A percentile compares a stretch with the other conserved stretches of the same genome.
phyloP scores from a whole-genome alignment of 2,113 vertebrate genomes.

The Grantiella picta region DNA sequence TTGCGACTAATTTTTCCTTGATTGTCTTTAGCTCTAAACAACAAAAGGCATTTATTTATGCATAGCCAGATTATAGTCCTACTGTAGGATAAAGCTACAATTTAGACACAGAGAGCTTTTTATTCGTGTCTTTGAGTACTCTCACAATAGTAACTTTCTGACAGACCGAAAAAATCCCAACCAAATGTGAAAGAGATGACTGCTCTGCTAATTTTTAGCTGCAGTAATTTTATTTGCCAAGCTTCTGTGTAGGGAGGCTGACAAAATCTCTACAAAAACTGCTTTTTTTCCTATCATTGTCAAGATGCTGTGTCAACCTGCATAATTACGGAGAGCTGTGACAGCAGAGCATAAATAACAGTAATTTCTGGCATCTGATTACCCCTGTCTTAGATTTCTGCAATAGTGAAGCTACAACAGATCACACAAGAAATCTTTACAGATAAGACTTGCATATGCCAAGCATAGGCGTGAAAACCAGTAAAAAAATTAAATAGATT shows the following conservation, averaged over 20 bases:
- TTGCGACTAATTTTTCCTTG: not conserved
- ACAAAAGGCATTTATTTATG: not conserved
- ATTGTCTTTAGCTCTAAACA: not conserved
- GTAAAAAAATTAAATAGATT: not conserved
- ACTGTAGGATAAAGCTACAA: not conserved
- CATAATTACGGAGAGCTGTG: slow-evolving; percentile 33
- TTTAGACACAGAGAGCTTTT: not conserved
- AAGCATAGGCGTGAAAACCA: not conserved
- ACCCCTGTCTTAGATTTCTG: not conserved
- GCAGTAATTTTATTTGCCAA: not conserved
- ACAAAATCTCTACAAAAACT: not conserved
- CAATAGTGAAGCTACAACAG: not conserved
- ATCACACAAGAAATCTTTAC: not conserved
- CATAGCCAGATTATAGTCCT: not conserved
- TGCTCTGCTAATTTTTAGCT: slow-evolving; percentile 13
- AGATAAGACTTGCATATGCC: fast-evolving
- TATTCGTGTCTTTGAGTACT: not conserved
- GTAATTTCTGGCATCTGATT: slow-evolving; percentile 37
- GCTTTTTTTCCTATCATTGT: slow-evolving; percentile 2
- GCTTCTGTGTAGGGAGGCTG: not conserved
- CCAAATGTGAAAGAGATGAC: not conserved
- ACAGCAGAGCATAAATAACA: slow-evolving; percentile 8
- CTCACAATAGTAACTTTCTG: not conserved
- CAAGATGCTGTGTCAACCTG: slow-evolving; percentile 25
- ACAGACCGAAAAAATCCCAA: not conserved